Evolutionary conservation across 1,140 invertebrate species (phyloP), one percentile per base, ranked within the genome.

Genomic region (Atta texana): DNA sequence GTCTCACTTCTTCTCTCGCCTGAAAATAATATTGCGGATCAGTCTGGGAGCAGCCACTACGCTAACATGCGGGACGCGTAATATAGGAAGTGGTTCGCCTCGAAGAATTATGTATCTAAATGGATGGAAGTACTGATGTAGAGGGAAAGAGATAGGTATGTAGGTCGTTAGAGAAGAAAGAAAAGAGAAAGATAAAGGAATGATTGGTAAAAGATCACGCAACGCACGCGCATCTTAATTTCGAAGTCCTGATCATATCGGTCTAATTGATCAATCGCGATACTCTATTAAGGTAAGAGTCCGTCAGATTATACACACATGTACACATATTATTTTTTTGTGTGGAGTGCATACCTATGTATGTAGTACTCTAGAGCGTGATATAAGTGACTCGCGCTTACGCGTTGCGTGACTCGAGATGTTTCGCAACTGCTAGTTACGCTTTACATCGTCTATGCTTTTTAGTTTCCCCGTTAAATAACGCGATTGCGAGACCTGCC

Each of bases 211-310:
- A 55, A 14, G 64, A 86, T 80, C 59, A 59, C 64, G 76, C 74
- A 24, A 55, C 21, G 84, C 53, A 51, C 63, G 85, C 68, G 74
- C 85, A 53, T 74, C 28, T 77, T 74, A 80, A 88, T 91, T 53
- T 63, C 28, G 12, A 82, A 59, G 21, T 10, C 71, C 59, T 80
- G 85, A 81, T 81, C 61, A 87, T 63, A 57, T 57, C 51, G 57
- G 68, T 87, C 84, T 93, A 91, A 93, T 93, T 92, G 92, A 93
- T 92, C 92, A 93, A 93, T 93, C 88, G 89, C 80, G 89, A 92
- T 91, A 82, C 74, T 87, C 86, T 86, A 91, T 88, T 87, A 92
- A 82, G 86, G 68, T 84, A 87, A 63, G 82, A 64, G 68, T 61
- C 24, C 28, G 74, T 87, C 16, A 71, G 66, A 90, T 81, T 90